Conservation (phyloP, 2,113 vertebrate species). For the Apodemus speciosus region DNA sequence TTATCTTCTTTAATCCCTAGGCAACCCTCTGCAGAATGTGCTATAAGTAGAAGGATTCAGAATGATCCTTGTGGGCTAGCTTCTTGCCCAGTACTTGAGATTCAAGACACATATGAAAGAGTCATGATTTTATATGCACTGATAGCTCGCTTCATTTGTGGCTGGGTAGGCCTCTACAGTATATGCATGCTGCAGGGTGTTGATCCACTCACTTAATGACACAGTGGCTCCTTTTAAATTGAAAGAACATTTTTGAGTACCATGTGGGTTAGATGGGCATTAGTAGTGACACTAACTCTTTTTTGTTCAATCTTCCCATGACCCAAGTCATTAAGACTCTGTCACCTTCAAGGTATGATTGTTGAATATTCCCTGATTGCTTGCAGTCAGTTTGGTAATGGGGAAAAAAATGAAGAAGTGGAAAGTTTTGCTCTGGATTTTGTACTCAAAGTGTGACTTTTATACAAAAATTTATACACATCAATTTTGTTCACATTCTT, state of each 20-base stretch:
- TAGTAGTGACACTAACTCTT: background rate
- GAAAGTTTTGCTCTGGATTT: slow-evolving; percentile 1
- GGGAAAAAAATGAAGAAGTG: background rate
- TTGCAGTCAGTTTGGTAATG: background rate
- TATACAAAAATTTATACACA: no score
- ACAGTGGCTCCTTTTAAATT: background rate
- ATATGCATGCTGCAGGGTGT: background rate
- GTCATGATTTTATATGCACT: background rate
- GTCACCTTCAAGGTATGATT: background rate
- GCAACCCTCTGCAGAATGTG: background rate
- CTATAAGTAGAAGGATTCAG: background rate
- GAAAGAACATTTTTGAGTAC: background rate
- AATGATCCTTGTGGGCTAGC: background rate
- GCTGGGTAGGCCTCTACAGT: background rate
- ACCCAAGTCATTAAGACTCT: background rate
- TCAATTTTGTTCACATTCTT: slow-evolving; percentile 26
- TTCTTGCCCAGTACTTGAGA: background rate
- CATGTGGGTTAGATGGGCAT: background rate
- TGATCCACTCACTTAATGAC: background rate
- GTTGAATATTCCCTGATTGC: background rate
- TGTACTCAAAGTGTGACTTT: background rate
- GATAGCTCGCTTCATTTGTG: background rate
- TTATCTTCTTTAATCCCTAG: background rate
- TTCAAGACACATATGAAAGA: background rate
- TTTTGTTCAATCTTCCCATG: background rate